phyloP scores from a whole-genome alignment of 2,113 vertebrate genomes.

The Brevimyrus niger region DNA sequence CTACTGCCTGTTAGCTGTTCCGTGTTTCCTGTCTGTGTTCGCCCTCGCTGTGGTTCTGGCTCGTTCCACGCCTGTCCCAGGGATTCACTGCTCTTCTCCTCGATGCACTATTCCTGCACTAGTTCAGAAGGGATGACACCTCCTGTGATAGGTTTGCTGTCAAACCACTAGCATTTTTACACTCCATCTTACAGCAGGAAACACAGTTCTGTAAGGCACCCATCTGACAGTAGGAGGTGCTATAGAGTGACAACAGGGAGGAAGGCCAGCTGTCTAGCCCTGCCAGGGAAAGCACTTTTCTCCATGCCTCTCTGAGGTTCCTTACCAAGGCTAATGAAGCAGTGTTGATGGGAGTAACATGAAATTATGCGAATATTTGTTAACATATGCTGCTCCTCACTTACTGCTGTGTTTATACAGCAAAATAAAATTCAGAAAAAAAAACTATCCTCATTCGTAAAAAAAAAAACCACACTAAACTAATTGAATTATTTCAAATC shows the following conservation, averaged over 20 bases:
- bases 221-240: background rate
- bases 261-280: background rate
- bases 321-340: background rate
- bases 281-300: background rate
- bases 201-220: background rate
- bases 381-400: background rate
- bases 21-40: background rate
- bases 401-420: background rate
- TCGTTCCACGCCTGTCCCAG: background rate
- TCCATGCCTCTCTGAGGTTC: background rate
- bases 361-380: background rate
- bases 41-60: background rate
- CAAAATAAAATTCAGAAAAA: slow-evolving; percentile 3
- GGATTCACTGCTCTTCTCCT: background rate
- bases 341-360: background rate
- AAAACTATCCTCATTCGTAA: slow-evolving; percentile 1
- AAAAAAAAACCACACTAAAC: slow-evolving; percentile 9
- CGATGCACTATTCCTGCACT: background rate
- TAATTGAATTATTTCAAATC: slow-evolving; percentile 27
- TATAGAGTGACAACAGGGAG: background rate
- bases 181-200: background rate
- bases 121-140: background rate
- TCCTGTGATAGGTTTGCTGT: background rate
- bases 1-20: background rate
- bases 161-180: background rate